Evolutionary conservation across 2,797 vertebrate genomes (phyloP).

Genomic region (Phalloptychus januarius): DNA sequence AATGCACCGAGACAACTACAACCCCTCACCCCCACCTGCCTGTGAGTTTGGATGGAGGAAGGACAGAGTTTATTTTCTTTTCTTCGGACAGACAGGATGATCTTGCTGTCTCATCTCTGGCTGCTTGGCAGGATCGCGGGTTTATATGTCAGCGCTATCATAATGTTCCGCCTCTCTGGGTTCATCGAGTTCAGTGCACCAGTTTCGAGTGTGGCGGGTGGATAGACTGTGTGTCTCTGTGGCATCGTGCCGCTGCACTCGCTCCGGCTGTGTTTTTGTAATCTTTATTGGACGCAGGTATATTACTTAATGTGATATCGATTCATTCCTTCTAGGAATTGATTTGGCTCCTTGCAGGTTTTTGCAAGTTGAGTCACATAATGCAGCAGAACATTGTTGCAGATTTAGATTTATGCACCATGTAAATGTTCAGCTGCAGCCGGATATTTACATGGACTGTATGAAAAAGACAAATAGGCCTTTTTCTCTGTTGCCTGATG

Average conservation of each 20-base stretch:
- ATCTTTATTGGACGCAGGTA: constrained; percentile 13
- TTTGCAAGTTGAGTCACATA: constrained; percentile 6
- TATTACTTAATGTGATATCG: background rate
- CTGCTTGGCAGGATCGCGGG: constrained; percentile 48
- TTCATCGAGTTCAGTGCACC: constrained; percentile 57
- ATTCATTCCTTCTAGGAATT: background rate
- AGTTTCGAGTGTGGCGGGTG: constrained; percentile 13
- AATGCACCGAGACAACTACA: constrained; percentile 15
- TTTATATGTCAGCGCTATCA: constrained; percentile 60
- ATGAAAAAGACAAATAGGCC: background rate
- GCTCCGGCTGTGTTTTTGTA: background rate
- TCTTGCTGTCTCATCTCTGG: constrained; percentile 30
- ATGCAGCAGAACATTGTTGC: background rate
- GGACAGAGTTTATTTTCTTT: constrained; percentile 15
- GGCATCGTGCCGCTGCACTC: background rate
- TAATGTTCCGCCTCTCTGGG: constrained; percentile 49
- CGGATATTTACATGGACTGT: background rate
- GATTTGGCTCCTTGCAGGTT: background rate
- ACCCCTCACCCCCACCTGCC: constrained; percentile 13
- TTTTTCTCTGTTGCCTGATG: background rate
- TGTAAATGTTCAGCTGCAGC: background rate
- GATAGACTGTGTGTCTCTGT: constrained; percentile 11
- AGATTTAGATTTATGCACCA: background rate
- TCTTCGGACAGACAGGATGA: background rate
- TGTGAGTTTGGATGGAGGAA: constrained; percentile 37